phyloP scores from a whole-genome alignment of 2,113 vertebrate species.

The Bothrops jararaca region DNA sequence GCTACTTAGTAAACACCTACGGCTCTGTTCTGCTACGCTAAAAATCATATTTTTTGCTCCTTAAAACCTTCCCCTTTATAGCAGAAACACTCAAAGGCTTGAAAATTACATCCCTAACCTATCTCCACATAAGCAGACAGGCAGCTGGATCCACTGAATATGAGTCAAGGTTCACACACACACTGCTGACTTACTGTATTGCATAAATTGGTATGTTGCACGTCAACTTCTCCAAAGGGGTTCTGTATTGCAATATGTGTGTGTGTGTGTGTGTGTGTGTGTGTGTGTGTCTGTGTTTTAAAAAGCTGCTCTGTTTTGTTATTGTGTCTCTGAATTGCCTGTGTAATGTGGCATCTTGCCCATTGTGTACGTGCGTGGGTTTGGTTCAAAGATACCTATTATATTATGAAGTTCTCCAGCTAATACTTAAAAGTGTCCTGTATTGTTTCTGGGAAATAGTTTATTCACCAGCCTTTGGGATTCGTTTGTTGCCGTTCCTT shows the following conservation, averaged over 20 bases:
- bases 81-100: not conserved
- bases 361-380: not conserved
- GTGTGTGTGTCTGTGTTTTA: not conserved
- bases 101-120: not conserved
- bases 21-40: not conserved
- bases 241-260: not conserved
- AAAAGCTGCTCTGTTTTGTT: not conserved
- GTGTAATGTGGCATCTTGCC: not conserved
- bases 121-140: not conserved
- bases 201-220: not conserved
- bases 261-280: not conserved
- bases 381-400: not conserved
- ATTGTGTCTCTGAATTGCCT: not conserved
- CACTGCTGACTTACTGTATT: not conserved
- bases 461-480: not conserved
- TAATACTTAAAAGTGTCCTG: not conserved
- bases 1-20: not conserved
- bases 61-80: not conserved
- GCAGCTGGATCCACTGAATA: not conserved
- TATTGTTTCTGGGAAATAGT: not conserved
- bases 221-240: not conserved
- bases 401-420: not conserved
- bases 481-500: not conserved
- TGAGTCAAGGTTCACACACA: not conserved
- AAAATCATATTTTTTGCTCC: not conserved